phyloP scores from a whole-genome alignment of 2,113 vertebrate genomes.

The Psephotus haematonotus region DNA sequence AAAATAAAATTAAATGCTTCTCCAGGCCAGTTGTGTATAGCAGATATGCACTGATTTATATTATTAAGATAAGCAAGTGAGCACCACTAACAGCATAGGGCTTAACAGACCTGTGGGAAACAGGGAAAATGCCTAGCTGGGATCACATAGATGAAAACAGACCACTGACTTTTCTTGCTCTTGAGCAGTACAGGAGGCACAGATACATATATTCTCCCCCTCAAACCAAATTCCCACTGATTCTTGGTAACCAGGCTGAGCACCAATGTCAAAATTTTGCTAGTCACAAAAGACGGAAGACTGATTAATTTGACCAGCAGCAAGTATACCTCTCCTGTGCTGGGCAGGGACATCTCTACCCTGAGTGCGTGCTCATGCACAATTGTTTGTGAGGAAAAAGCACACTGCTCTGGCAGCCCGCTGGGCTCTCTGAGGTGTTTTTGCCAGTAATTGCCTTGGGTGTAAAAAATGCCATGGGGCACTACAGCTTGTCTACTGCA shows the following conservation, averaged over 20 bases:
- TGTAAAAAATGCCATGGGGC: not conserved
- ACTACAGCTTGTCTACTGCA: not conserved
- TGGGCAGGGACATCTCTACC: not conserved
- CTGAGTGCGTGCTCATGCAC: not conserved
- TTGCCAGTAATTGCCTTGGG: not conserved
- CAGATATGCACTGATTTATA: constrained; percentile 27
- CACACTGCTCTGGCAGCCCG: not conserved
- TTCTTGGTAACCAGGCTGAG: not conserved
- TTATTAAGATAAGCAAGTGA: not conserved
- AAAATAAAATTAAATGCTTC: constrained; percentile 47
- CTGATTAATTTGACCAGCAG: not conserved
- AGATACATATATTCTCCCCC: not conserved
- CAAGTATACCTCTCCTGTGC: not conserved
- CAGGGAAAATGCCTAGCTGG: not conserved
- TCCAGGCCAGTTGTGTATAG: not conserved
- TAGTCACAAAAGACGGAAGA: not conserved
- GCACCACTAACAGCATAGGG: not conserved
- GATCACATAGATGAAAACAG: not conserved
- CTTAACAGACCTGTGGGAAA: not conserved
- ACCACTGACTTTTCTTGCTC: not conserved
- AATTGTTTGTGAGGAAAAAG: not conserved
- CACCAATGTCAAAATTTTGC: not conserved
- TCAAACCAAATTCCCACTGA: not conserved
- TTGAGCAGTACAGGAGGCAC: not conserved
- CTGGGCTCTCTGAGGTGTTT: not conserved